Conservation (phyloP, 2,113 vertebrate species). For the Zingel zingel region DNA sequence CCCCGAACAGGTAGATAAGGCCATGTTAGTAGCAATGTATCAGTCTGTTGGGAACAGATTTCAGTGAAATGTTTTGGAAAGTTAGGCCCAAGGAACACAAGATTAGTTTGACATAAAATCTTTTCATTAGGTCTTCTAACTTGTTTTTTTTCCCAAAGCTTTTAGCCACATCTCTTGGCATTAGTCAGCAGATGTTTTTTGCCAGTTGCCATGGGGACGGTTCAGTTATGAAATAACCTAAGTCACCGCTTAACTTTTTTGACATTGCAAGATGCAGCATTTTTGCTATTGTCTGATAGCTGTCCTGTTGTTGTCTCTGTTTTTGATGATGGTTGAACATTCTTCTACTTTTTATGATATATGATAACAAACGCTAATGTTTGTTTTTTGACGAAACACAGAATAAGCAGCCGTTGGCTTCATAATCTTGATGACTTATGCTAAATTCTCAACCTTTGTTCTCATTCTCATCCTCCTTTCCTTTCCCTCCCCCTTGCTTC, state of each 20-base stretch:
- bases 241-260: background rate
- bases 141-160: no score
- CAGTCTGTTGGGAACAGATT: background rate
- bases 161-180: no score
- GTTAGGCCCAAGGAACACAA: background rate
- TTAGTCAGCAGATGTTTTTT: background rate
- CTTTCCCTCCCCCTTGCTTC: background rate
- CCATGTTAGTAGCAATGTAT: background rate
- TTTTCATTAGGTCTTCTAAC: no score
- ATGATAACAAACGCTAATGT: no score
- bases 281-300: background rate
- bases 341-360: no score
- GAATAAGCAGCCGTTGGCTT: background rate
- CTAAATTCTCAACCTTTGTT: background rate
- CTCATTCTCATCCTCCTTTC: background rate
- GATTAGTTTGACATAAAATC: background rate
- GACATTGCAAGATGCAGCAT: background rate
- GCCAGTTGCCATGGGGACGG: background rate
- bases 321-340: no score
- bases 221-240: background rate
- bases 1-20: no score
- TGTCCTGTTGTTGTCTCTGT: no score
- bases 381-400: background rate
- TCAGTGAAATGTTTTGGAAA: background rate
- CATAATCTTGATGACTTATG: background rate